phyloP scores from a whole-genome alignment of 2,113 vertebrate genomes.

The Ptychochromis oligacanthus region DNA sequence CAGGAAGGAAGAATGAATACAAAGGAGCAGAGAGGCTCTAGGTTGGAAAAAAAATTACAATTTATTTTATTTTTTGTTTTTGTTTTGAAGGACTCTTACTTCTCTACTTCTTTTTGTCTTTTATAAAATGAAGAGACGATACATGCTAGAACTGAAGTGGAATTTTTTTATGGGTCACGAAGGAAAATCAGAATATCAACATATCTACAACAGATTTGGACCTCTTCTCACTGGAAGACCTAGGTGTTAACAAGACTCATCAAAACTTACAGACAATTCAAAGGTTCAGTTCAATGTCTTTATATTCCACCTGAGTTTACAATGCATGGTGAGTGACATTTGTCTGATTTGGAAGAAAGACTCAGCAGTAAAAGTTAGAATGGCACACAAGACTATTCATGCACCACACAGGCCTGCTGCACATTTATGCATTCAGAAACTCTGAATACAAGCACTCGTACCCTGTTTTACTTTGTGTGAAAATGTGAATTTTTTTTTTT shows the following conservation, averaged over 20 bases:
- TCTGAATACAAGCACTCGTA: background rate
- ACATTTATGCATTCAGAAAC: background rate
- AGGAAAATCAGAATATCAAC: background rate
- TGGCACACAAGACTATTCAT: background rate
- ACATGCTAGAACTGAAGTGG: background rate
- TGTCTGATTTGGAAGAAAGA: background rate
- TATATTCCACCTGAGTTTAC: no score
- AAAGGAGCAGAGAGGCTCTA: background rate
- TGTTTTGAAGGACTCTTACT: background rate
- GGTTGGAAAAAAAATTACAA: background rate
- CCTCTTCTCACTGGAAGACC: no score
- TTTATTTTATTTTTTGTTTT: no score
- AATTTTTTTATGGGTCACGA: background rate
- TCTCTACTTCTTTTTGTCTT: background rate
- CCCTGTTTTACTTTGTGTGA: background rate
- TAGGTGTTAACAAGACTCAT: no score
- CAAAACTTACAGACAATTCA: no score
- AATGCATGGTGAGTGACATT: background rate
- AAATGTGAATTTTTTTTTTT: no score
- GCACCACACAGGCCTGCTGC: background rate
- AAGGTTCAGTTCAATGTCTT: no score
- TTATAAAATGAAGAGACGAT: background rate
- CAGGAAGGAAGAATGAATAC: background rate
- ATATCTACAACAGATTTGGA: no score
- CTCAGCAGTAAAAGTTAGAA: background rate